Base-by-base conservation (phyloP, 2,888 invertebrate species). In the Adineta ricciae region DNA sequence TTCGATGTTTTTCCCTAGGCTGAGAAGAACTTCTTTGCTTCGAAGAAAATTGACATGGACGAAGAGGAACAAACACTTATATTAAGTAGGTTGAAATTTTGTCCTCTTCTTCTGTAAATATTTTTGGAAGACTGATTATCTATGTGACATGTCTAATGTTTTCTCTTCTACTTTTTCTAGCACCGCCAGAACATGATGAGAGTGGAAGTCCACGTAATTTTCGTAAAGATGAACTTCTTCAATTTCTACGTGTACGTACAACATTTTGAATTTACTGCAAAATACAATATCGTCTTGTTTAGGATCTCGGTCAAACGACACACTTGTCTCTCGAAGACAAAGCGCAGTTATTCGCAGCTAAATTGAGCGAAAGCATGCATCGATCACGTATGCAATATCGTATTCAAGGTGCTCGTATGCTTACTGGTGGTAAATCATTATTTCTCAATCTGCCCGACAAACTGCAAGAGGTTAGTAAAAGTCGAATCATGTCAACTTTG, bases 351-450 rank as follows among this genome's bases (percentile, higher is more conserved):
- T 92, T 92, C 24, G 92, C 92, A 24, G 91, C 91, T 78, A 91
- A 91, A 89, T 86, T 92, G 86, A 90, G 91, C 38, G 91, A 92
- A 87, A 90, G 91, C 49, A 90, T 91, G 87, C 90, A 91, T 0
- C 92, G 92, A 87, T 91, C 91, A 64, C 90, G 92, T 19, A 90
- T 92, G 87, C 93, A 92, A 92, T 93, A 93, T 89, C 90, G 93
- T 24, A 92, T 93, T 87, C 92, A 92, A 85, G 93, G 92, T 41
- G 14, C 78, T 8, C 38, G 78, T 38, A 78, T 78, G 78, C n/a
- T 93, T 86, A 91, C 91, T 4, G 92, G 92, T n/a, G 90, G 91
- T 46, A 88, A 89, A 84, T 90, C 56, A 24, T 83, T 83, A 46
- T 83, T 73, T 46, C 54, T 85, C 36, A 83, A 83, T 54, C 41